Evolutionary conservation across 30 jellyfish, hydroid and myxozoan genomes (phyloP), one percentile per base, ranked within the genome.

Genomic region (Hydra vulgaris): DNA sequence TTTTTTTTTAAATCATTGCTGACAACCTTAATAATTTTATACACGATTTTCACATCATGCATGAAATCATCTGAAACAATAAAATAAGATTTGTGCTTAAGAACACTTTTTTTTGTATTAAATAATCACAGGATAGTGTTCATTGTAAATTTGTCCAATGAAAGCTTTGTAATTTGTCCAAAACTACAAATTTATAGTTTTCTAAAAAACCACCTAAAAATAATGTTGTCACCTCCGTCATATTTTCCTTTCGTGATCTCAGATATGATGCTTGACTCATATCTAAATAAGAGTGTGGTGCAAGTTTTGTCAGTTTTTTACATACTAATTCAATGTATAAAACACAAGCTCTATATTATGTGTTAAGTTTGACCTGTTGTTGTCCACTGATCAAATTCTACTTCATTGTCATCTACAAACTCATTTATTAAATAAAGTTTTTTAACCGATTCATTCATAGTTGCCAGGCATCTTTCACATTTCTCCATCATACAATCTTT

Each of bases 401-500:
- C n/a, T n/a, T n/a, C n/a, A n/a, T n/a, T n/a, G 71, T 56, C 71
- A 15, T 56, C 71, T 56, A 15, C 71, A 56, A 56, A 56, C 17
- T 56, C 71, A 15, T n/a, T n/a, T 17, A 56, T 56, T 56, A 56
- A 56, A 56, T 56, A 56, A 15, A 56, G 71, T 56, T 56, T 56
- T 15, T 56, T 56, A 56, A 56, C 71, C 71, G n/a, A 56, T 56
- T 17, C n/a, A 56, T 56, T n/a, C n/a, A 56, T 56, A 56, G 17
- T 56, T 56, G n/a, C n/a, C 17, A n/a, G 71, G 71, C 71, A 56
- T 17, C n/a, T 56, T 17, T 17, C 71, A 56, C 71, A 56, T 56
- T 56, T 56, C 71, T n/a, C 18, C 71, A 56, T 56, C 71, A 56
- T 56, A 56, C 71, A n/a, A n/a, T 56, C 71, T 56, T 56, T 56